phyloP scores from a whole-genome alignment of 2,113 vertebrate genomes.

The Cairina moschata region DNA sequence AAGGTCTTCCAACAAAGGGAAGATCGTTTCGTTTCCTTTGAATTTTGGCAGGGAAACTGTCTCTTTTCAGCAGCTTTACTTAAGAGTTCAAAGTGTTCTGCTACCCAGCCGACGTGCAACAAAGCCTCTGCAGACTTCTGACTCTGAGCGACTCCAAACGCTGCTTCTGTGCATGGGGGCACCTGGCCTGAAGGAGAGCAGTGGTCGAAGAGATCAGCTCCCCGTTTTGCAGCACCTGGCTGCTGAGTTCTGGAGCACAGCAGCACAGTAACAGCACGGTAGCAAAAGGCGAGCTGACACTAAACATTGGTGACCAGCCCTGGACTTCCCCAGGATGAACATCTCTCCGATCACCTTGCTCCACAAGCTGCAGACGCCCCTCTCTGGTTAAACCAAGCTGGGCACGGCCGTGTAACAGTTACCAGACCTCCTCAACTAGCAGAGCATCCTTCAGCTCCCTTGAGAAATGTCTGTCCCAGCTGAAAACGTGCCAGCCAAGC shows the following conservation, averaged over 20 bases:
- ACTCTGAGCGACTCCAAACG: neutral
- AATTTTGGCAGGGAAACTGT: conserved; percentile 1
- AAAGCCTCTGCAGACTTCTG: neutral
- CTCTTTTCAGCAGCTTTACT: conserved; percentile 23
- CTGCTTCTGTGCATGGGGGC: neutral
- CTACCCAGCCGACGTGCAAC: neutral
- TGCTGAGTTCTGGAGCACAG: neutral
- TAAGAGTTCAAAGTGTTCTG: conserved; percentile 22
- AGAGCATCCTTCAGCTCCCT: neutral
- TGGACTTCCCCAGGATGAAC: neutral
- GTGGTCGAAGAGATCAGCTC: neutral
- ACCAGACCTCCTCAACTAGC: neutral
- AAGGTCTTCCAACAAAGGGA: neutral
- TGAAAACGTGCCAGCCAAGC: neutral
- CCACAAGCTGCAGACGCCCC: neutral
- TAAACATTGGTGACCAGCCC: neutral
- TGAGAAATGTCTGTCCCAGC: neutral
- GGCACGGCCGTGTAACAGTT: neutral
- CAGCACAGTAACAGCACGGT: neutral
- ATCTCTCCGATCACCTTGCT: neutral
- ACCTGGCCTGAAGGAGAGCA: neutral
- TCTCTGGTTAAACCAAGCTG: neutral
- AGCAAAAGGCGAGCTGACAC: neutral
- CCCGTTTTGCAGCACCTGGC: neutral
- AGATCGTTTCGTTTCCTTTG: conserved; percentile 10